Evolutionary conservation across 2,797 vertebrate species (phyloP).

Genomic region (Distichodus sexfasciatus): DNA sequence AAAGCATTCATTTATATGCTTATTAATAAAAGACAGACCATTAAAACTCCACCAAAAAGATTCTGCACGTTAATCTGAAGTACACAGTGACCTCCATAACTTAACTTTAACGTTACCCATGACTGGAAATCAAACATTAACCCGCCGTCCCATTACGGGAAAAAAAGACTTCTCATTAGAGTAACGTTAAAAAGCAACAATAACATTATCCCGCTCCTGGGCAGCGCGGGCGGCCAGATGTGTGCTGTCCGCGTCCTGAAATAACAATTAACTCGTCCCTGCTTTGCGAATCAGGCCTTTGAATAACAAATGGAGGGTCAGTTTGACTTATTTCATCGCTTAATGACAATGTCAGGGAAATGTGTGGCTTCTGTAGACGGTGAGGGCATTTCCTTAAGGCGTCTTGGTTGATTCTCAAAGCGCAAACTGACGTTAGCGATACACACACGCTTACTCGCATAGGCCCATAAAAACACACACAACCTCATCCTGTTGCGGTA

Average conservation of each 20-base stretch:
- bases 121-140: conserved; percentile 61
- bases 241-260: conserved; percentile 26
- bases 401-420: too few relatives aligned
- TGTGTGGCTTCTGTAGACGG: neutral
- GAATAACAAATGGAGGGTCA: conserved; percentile 46
- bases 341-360: conserved; percentile 46
- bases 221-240: neutral
- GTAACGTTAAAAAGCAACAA: neutral
- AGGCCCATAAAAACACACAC: too few relatives aligned
- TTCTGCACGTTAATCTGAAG: conserved; percentile 38
- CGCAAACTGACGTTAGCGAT: too few relatives aligned
- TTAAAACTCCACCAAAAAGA: conserved; percentile 43
- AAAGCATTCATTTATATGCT: conserved; percentile 55
- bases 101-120: conserved; percentile 45
- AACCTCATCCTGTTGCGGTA: too few relatives aligned
- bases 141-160: conserved; percentile 19
- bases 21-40: conserved; percentile 55
- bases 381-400: conserved; percentile 7
- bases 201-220: neutral
- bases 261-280: conserved; percentile 43
- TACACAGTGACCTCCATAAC: conserved; percentile 46
- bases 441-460: too few relatives aligned
- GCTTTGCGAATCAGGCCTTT: conserved; percentile 41
- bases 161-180: neutral
- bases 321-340: conserved; percentile 26